Evolutionary conservation across 2,888 invertebrate genomes (phyloP).

Genomic region (Hemithea aestivaria): DNA sequence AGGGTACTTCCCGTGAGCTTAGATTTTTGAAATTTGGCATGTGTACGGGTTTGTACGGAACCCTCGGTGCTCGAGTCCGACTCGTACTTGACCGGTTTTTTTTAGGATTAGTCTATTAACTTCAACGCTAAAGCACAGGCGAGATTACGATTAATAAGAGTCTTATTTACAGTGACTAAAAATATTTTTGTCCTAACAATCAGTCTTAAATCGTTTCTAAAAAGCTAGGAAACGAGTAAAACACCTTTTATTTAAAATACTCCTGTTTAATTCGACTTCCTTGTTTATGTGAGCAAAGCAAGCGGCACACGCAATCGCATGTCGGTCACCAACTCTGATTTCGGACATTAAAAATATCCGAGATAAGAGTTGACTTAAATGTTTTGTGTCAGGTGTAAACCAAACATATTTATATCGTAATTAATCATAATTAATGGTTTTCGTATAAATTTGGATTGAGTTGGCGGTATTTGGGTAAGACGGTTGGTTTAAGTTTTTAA

Average conservation of each 20-base stretch:
- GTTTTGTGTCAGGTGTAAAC: conserved; percentile 39
- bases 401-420: conserved; percentile 25
- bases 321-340: conserved; percentile 41
- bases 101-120: too few relatives aligned
- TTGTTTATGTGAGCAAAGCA: conserved; percentile 37
- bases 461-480: too few relatives aligned
- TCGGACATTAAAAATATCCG: conserved; percentile 37
- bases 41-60: too few relatives aligned
- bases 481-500: too few relatives aligned
- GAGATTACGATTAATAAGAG: too few relatives aligned
- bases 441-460: conserved; percentile 6
- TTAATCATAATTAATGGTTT: conserved; percentile 16
- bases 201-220: neutral
- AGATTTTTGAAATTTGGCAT: too few relatives aligned
- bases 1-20: too few relatives aligned
- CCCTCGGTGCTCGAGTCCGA: too few relatives aligned
- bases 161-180: conserved; percentile 2
- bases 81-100: too few relatives aligned
- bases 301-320: conserved; percentile 61
- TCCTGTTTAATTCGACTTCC: conserved; percentile 30
- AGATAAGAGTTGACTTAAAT: conserved; percentile 36
- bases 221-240: conserved; percentile 11
- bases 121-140: too few relatives aligned
- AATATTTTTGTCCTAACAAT: conserved; percentile 2
- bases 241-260: conserved; percentile 13